Conservation (phyloP, 2,113 vertebrate genomes). For the Scomber colias region DNA sequence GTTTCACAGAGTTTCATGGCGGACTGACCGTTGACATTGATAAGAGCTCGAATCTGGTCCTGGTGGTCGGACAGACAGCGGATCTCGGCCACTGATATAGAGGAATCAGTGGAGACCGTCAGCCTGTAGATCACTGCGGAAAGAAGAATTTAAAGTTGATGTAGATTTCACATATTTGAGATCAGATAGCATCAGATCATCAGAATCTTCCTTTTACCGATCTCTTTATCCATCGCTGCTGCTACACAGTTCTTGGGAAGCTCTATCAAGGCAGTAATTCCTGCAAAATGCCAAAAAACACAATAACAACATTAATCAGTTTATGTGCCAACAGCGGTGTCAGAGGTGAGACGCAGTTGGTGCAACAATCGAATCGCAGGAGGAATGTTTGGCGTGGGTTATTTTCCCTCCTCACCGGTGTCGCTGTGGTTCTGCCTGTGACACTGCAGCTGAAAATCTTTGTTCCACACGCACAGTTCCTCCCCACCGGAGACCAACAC, state of each 20-base stretch:
- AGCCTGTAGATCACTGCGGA: slow-evolving; percentile 92
- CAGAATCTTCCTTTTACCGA: slow-evolving; percentile 85
- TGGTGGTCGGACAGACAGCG: slow-evolving; percentile 90
- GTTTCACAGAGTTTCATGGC: not conserved
- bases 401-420: slow-evolving; percentile 84
- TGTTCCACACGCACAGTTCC: slow-evolving; percentile 94
- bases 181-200: no score
- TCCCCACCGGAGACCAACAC: slow-evolving; percentile 93
- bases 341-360: not conserved
- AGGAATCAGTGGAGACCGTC: slow-evolving; percentile 72
- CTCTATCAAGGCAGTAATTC: slow-evolving; percentile 90
- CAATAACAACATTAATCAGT: not conserved
- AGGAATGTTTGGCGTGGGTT: not conserved
- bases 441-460: slow-evolving; percentile 91
- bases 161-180: not conserved
- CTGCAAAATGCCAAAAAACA: slow-evolving; percentile 71
- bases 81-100: slow-evolving; percentile 85
- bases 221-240: slow-evolving; percentile 91
- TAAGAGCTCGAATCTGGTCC: slow-evolving; percentile 92
- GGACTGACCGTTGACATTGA: slow-evolving; percentile 89
- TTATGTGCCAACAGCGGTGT: slow-evolving; percentile 15
- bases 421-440: slow-evolving; percentile 89
- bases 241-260: slow-evolving; percentile 93
- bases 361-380: not conserved
- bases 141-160: not conserved